Base-by-base conservation (phyloP, 2,797 vertebrate species). In the Merluccius polli region DNA sequence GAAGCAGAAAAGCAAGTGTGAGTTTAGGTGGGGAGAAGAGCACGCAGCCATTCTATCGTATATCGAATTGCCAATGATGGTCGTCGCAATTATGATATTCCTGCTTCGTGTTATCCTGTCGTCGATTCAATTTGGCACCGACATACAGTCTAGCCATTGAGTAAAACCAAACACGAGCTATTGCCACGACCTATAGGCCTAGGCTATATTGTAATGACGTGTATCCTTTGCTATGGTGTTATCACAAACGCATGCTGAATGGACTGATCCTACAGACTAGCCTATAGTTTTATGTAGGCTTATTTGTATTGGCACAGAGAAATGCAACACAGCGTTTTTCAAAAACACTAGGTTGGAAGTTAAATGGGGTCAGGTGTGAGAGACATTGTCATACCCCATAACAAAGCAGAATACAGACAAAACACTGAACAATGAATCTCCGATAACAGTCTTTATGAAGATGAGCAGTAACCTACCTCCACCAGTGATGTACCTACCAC, bases 31-130 rank as follows among this genome's bases (percentile, higher is more conserved):
- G 59, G 59, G 59, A 65, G 12, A 12, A 65, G n/a, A 65, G 13
- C 59, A 83, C 88, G 89, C 89, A 89, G 90, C 91, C 92, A 92
- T 92, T 89, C 91, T 88, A 86, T 72, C 77, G 24, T 38, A 27
- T n/a, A n/a, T n/a, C n/a, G n/a, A 76, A 36, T 74, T 41, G 27
- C n/a, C n/a, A 29, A 41, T 9, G 36, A 29, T 72, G 12, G 12
- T 44, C 6, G 7, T 29, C 21, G 24, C 21, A 24, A 35, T 70
- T 10, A 11, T 70, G 69, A 7, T 21, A 4, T 71, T 27, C n/a
- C 32, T n/a, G 24, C 32, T 71, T 1, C 27, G 29, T 31, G 11
- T 68, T 30, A 16, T 30, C 27, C 63, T 30, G 65, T 29, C 24
- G 29, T 31, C 65, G 59, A 69, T 32, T 30, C 67, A 18, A 31